phyloP scores from a whole-genome alignment of 2,888 invertebrate species.

The Melanotus villosus region DNA sequence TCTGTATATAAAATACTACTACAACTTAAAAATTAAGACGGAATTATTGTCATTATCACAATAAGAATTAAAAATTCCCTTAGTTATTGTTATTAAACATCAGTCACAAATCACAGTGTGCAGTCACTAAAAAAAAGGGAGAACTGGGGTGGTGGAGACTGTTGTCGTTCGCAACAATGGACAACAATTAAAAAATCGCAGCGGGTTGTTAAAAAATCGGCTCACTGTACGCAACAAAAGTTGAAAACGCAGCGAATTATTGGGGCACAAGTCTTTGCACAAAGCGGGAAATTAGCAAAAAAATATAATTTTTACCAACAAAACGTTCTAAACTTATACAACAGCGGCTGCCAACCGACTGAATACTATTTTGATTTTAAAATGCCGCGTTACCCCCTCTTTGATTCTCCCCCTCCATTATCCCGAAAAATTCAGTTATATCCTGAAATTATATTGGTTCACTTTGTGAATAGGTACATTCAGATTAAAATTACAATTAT shows the following conservation, averaged over 20 bases:
- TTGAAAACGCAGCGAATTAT: conserved; percentile 4
- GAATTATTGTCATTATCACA: conserved; percentile 35
- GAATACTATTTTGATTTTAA: conserved; percentile 46
- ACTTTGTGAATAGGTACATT: conserved; percentile 52
- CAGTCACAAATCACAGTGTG: conserved; percentile 25
- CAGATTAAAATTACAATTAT: conserved; percentile 44
- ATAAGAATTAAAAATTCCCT: neutral
- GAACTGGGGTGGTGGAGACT: neutral
- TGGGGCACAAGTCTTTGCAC: conserved; percentile 14
- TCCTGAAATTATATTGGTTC: conserved; percentile 58
- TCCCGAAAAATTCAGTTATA: conserved; percentile 56
- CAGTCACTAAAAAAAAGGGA: neutral
- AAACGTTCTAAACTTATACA: conserved; percentile 37
- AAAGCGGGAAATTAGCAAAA: conserved; percentile 30
- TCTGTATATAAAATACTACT: too few species aligned
- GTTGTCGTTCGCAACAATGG: conserved; percentile 18
- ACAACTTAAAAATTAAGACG: too few species aligned
- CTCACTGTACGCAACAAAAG: conserved; percentile 24
- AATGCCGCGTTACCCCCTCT: conserved; percentile 47
- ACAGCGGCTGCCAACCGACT: conserved; percentile 54
- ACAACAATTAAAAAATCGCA: conserved; percentile 10
- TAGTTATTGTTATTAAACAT: neutral
- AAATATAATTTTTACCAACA: conserved; percentile 36
- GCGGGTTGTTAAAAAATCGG: neutral
- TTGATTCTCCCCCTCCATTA: conserved; percentile 49